Evolutionary conservation across 1,140 invertebrate genomes (phyloP), one percentile per base, ranked within the genome.

Genomic region (Dreissena polymorpha): DNA sequence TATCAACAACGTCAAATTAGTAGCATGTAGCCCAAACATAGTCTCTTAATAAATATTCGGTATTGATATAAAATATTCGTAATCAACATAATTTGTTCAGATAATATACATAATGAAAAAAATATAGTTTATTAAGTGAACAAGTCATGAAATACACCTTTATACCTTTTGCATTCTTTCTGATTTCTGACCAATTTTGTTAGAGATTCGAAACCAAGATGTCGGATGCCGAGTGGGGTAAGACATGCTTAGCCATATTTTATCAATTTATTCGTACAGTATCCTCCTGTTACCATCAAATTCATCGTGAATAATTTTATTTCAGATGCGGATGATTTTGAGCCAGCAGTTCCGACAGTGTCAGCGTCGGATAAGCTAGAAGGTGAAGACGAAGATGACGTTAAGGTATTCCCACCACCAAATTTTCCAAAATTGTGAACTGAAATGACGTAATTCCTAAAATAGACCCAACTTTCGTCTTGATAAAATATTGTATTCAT

Each of bases 311-410:
- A 51, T 64, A 29, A 57, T 25, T 71, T 39, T 84, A 23, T 77
- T 84, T 55, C 72, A 87, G 86, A 87, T 79, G 76, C 76, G 21
- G 86, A 87, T 29, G 86, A 87, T 65, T 87, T 85, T 69, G 78
- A 82, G 71, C 86, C 78, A 57, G 68, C 13, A 50, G 60, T 27
- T n/a, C 83, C 86, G 63, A 67, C 67, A 69, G 51, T 83, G 65
- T 64, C 25, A 55, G 29, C 73, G 16, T 82, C 78, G 49, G 89
- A 96, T 92, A 96, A 96, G 94, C 97, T 96, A 96, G 96, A 96
- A 92, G 97, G 96, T 75, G 96, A 97, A 92, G 97, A 97, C 91
- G 96, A 97, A 88, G 96, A 96, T 84, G 78, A 86, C 51, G 95
- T 97, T 84, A 97, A 97, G 95, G 96, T 97, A 94, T 39, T 39